Evolutionary conservation across 2,113 vertebrate species (phyloP).

Genomic region (Chloroceryle aenea): DNA sequence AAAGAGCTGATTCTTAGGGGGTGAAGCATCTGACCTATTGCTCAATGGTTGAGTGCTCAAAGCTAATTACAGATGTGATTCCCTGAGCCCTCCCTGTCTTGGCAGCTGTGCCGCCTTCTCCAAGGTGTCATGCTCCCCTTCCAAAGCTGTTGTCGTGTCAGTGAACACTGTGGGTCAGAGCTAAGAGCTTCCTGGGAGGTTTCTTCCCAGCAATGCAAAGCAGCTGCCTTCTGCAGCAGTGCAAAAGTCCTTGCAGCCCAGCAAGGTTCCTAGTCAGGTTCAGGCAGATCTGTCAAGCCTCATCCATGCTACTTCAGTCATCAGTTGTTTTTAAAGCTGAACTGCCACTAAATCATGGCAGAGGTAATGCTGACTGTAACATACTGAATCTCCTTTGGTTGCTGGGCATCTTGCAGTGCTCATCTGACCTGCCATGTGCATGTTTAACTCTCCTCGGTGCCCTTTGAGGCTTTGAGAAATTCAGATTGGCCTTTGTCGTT

Average conservation of each 20-base stretch:
- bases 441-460: neutral
- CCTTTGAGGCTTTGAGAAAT: neutral
- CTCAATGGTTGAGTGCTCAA: constrained; percentile 38
- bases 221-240: neutral
- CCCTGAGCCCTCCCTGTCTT: neutral
- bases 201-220: neutral
- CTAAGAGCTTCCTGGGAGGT: neutral
- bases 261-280: neutral
- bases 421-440: neutral
- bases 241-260: constrained; percentile 19
- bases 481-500: neutral
- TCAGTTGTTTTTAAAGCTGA: constrained; percentile 24
- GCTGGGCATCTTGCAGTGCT: neutral
- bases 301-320: neutral
- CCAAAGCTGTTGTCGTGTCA: neutral
- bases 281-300: constrained; percentile 3
- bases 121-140: neutral
- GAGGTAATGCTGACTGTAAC: neutral
- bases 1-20: neutral
- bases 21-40: constrained; percentile 40
- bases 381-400: neutral
- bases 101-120: constrained; percentile 13
- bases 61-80: constrained; percentile 63
- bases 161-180: neutral
- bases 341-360: neutral